phyloP scores from a whole-genome alignment of 2,113 vertebrate species.

The Prietella phreatophila region DNA sequence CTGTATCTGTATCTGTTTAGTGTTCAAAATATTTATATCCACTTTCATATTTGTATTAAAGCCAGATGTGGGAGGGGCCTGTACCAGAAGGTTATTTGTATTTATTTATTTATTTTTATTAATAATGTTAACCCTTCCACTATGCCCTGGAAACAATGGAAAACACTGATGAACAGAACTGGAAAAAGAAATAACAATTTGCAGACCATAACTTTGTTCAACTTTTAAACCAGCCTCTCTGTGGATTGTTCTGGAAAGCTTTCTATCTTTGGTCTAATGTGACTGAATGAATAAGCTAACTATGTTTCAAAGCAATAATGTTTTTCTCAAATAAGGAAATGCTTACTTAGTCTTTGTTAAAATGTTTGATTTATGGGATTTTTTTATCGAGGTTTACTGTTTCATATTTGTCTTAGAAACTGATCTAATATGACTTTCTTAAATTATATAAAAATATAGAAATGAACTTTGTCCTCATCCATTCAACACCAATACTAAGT shows the following conservation, averaged over 20 bases:
- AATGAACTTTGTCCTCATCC: too few species aligned
- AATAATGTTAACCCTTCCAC: too few species aligned
- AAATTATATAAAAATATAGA: too few species aligned
- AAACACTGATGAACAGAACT: neutral
- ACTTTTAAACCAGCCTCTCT: neutral
- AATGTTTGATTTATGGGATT: too few species aligned
- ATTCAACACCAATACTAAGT: too few species aligned
- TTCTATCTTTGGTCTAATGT: neutral
- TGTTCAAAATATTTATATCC: neutral
- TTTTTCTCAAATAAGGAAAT: too few species aligned
- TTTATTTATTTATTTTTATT: too few species aligned
- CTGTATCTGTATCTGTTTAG: neutral
- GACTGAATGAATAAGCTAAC: neutral
- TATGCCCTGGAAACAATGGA: neutral
- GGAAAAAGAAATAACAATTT: neutral
- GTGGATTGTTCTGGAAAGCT: neutral
- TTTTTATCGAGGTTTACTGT: too few species aligned
- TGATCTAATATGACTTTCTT: too few species aligned
- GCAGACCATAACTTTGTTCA: neutral
- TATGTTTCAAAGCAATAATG: too few species aligned
- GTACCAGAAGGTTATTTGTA: neutral
- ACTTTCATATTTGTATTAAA: neutral
- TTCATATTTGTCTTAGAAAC: too few species aligned
- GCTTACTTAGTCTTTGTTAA: too few species aligned
- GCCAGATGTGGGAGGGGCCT: neutral